Evolutionary conservation across 1,140 invertebrate genomes (phyloP).

Genomic region (Plectus sambesii): DNA sequence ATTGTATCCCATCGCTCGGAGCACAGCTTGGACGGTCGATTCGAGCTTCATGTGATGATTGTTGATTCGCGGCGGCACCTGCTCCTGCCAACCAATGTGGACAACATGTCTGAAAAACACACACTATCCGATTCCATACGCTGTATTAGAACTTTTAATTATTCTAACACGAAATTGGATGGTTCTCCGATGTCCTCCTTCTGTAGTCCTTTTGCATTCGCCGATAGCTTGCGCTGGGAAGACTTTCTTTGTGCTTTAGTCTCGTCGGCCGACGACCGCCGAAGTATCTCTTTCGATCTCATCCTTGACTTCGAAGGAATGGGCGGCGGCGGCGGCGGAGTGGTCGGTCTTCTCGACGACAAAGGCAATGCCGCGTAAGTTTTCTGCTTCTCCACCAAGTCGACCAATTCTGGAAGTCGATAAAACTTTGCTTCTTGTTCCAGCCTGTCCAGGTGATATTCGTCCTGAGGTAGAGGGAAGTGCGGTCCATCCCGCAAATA

Average conservation of each 20-base stretch:
- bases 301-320: neutral
- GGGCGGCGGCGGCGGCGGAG: neutral
- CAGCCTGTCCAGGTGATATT: constrained; percentile 20
- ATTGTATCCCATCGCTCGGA: no score
- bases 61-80: no score
- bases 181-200: constrained; percentile 20
- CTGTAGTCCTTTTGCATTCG: constrained; percentile 3
- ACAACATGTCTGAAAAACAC: constrained; percentile 22
- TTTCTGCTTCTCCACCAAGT: constrained; percentile 6
- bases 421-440: constrained; percentile 19
- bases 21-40: no score
- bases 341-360: constrained; percentile 9
- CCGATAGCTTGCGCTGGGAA: constrained; percentile 6
- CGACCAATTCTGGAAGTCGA: neutral
- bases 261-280: neutral
- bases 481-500: constrained; percentile 20
- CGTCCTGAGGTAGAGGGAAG: constrained; percentile 21
- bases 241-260: no score
- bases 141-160: neutral
- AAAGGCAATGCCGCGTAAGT: constrained; percentile 14
- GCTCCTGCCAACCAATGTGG: constrained; percentile 25
- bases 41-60: no score
- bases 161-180: constrained; percentile 21
- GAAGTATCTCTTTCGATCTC: constrained; percentile 6
- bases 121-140: no score